Evolutionary conservation across 2,888 invertebrate genomes (phyloP).

Genomic region (Luperina nickerlii): DNA sequence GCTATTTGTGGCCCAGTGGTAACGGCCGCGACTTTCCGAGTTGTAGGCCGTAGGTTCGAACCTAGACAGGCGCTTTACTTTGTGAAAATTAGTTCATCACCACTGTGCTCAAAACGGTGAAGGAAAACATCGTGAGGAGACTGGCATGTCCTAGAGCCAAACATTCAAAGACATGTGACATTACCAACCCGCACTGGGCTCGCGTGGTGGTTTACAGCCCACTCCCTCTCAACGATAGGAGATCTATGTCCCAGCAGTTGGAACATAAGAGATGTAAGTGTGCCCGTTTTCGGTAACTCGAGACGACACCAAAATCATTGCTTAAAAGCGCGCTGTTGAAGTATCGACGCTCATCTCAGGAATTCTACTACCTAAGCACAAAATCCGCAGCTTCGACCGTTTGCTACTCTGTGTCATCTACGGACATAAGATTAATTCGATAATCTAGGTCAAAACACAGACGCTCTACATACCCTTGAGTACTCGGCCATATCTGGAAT

Average conservation of each 20-base stretch:
- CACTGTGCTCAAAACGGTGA: neutral
- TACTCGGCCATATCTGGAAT: constrained; percentile 1
- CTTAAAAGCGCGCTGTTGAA: neutral
- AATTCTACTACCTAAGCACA: neutral
- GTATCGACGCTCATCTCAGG: too few relatives aligned
- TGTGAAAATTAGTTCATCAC: neutral
- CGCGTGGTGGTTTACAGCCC: too few relatives aligned
- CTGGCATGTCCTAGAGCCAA: neutral
- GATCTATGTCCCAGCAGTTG: neutral
- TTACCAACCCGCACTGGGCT: too few relatives aligned
- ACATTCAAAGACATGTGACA: too few relatives aligned
- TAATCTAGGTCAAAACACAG: constrained; percentile 10
- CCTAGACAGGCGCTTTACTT: too few relatives aligned
- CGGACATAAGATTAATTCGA: neutral
- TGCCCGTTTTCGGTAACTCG: neutral
- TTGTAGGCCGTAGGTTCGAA: too few relatives aligned
- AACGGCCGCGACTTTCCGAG: too few relatives aligned
- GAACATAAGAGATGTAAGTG: neutral
- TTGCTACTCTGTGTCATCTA: neutral
- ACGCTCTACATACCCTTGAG: neutral
- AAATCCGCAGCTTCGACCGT: neutral
- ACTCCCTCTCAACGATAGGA: neutral
- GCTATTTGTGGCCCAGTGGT: neutral
- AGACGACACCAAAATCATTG: neutral
- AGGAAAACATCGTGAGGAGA: neutral